Percentiles rank a stretch among this genome's conserved stretches.
These are phyloP conservation scores for Raphicerus campestris DNA, from an alignment of 2,113 vertebrate species.

Conservation along the genomic window DNA sequence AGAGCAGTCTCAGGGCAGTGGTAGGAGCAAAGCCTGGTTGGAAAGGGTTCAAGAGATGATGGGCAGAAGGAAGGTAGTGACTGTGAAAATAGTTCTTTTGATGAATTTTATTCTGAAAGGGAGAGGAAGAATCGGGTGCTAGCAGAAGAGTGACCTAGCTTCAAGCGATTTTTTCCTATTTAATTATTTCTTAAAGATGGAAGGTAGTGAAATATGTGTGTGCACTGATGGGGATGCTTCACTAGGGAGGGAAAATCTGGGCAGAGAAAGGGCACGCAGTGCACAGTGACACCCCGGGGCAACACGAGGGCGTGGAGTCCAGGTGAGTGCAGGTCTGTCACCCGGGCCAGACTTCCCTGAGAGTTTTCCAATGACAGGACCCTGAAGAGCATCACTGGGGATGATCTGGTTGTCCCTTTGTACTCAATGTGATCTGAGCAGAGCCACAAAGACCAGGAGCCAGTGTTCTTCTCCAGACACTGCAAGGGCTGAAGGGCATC, in stretches of 20 bases:
- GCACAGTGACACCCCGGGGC: not conserved
- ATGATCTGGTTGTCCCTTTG: not conserved
- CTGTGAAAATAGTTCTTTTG: not conserved
- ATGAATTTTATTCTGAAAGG: not conserved
- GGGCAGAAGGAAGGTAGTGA: not conserved
- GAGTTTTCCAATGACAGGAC: not conserved
- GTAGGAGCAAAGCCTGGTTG: not conserved
- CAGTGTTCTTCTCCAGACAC: not conserved
- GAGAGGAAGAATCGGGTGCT: not conserved
- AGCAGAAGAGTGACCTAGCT: not conserved
- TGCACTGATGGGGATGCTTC: not conserved
- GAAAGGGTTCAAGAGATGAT: not conserved
- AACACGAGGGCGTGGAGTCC: rapidly evolving
- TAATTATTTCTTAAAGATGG: not conserved
- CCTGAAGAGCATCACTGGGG: not conserved
- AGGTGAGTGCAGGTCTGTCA: not conserved
- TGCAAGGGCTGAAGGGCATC: not conserved
- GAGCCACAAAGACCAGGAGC: not conserved
- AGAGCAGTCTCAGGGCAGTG: not conserved
- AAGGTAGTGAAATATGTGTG: not conserved
- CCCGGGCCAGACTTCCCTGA: no score
- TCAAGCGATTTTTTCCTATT: not conserved
- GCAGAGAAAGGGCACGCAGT: not conserved
- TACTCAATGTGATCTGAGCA: not conserved
- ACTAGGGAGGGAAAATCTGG: not conserved